phyloP scores from a whole-genome alignment of 1,140 invertebrate species.

The Bombus superbus region DNA sequence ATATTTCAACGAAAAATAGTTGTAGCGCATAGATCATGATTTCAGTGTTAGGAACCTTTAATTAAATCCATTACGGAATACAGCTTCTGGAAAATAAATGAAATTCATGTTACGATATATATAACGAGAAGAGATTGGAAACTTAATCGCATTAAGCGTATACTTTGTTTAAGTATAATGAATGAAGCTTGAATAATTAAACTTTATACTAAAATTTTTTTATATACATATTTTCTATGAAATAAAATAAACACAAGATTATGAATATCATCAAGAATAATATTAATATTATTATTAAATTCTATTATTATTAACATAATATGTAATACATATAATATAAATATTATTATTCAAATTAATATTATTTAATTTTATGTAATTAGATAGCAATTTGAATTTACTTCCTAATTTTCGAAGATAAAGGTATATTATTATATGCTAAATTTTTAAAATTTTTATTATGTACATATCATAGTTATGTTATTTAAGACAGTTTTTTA shows the following conservation, averaged over 20 bases:
- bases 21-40: not conserved
- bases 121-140: not conserved
- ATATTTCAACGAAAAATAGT: constrained; percentile 3
- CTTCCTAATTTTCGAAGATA: too few species aligned
- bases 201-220: not conserved
- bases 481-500: too few species aligned
- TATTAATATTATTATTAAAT: not conserved
- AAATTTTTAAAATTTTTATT: too few species aligned
- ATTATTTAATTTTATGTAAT: too few species aligned
- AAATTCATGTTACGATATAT: not conserved
- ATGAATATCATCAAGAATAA: not conserved
- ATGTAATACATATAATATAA: too few species aligned
- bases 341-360: too few species aligned
- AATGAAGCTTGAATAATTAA: not conserved
- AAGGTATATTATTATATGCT: too few species aligned
- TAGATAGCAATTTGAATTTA: too few species aligned
- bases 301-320: not conserved
- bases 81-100: not conserved
- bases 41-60: not conserved
- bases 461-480: too few species aligned
- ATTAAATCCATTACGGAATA: constrained; percentile 1
- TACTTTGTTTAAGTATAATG: not conserved
- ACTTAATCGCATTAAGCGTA: not conserved
- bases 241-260: not conserved
- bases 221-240: not conserved